These are phyloP conservation scores for Sylvietta virens DNA, from an alignment of 2,113 vertebrate species.

Conservation along the genomic window DNA sequence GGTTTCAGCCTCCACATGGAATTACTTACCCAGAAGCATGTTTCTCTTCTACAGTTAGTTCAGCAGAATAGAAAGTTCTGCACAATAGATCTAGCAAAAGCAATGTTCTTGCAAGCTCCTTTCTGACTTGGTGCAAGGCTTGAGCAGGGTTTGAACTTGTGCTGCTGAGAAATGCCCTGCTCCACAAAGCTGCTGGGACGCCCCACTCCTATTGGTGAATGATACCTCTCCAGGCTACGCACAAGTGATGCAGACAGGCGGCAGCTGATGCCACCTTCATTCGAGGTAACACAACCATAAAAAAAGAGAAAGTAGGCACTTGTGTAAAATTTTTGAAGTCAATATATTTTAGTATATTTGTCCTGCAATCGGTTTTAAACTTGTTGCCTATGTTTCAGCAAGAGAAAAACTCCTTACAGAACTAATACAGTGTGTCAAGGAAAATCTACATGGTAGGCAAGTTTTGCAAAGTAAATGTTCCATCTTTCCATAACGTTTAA, in stretches of 20 bases:
- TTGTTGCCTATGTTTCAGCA: background rate
- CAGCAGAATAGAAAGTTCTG: slow-evolving; percentile 39
- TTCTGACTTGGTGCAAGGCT: slow-evolving; percentile 35
- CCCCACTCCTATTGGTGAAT: slow-evolving; percentile 43
- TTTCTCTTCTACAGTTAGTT: slow-evolving; percentile 43
- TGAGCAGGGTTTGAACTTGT: slow-evolving; percentile 1
- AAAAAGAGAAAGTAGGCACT: slow-evolving; percentile 55
- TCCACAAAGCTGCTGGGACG: slow-evolving; percentile 12
- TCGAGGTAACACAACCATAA: slow-evolving; percentile 31
- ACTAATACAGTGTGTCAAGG: background rate
- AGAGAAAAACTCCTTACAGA: background rate
- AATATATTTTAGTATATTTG: background rate
- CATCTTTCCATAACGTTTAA: background rate
- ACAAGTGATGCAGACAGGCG: slow-evolving; percentile 55
- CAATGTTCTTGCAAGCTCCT: background rate
- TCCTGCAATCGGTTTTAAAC: background rate
- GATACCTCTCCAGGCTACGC: slow-evolving; percentile 23
- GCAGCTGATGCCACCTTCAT: slow-evolving; percentile 51
- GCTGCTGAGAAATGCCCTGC: slow-evolving; percentile 58
- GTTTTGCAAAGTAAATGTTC: background rate
- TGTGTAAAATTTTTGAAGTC: background rate
- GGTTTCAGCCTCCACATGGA: slow-evolving; percentile 14
- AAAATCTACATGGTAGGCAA: background rate
- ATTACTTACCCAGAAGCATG: slow-evolving; percentile 81
- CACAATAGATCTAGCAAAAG: slow-evolving; percentile 11